Conservation (phyloP, 2,113 vertebrate species). For the Sterrhoptilus dennistouni region DNA sequence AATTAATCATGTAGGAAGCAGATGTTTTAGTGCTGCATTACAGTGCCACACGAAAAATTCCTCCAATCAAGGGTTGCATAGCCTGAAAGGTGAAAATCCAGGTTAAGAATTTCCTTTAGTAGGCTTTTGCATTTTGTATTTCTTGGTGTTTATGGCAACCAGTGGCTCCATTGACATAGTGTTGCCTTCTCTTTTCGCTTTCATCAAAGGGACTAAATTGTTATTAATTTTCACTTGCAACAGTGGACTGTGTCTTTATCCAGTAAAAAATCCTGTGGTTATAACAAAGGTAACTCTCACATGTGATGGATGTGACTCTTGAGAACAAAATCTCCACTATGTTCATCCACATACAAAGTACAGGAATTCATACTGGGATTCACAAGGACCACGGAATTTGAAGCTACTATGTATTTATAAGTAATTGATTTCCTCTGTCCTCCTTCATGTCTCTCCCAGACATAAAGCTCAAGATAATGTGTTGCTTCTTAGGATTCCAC, state of each 20-base stretch:
- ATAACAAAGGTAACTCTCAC: not conserved
- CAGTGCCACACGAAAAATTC: not conserved
- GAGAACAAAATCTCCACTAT: not conserved
- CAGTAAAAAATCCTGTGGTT: not conserved
- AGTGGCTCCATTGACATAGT: not conserved
- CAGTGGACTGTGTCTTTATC: not conserved
- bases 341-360: not conserved
- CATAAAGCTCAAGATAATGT: not conserved
- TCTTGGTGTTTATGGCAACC: not conserved
- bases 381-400: not conserved
- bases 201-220: not conserved
- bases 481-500: not conserved
- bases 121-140: not conserved
- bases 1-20: conserved; percentile 59
- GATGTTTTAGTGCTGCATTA: conserved; percentile 31
- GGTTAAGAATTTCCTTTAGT: not conserved
- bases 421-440: not conserved
- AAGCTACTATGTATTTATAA: not conserved
- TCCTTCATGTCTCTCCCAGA: not conserved
- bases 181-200: not conserved
- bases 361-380: not conserved
- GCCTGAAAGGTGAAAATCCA: not conserved
- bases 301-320: not conserved
- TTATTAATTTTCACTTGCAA: not conserved
- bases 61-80: not conserved